These are phyloP conservation scores for Abramis brama DNA, from an alignment of 2,113 vertebrate species.

Conservation along the genomic window DNA sequence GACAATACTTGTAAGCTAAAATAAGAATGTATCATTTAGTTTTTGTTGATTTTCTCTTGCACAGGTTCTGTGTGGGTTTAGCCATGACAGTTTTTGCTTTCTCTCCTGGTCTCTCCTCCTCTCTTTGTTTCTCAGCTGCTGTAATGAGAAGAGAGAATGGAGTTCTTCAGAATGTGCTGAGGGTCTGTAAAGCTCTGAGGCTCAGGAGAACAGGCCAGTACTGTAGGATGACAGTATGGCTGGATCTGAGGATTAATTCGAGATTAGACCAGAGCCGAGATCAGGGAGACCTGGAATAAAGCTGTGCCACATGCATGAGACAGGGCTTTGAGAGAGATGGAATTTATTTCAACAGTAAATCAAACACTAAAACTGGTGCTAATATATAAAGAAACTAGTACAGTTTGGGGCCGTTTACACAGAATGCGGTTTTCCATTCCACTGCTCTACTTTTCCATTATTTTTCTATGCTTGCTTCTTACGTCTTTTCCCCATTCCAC, in stretches of 20 bases:
- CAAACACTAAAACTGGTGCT: not conserved
- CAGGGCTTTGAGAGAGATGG: constrained; percentile 11
- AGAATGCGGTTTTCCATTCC: no score
- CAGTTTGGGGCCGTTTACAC: no score
- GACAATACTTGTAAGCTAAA: not conserved
- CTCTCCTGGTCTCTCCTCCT: not conserved
- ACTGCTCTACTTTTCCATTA: no score
- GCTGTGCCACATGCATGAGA: constrained; percentile 27
- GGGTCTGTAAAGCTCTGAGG: constrained; percentile 28
- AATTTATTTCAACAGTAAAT: not conserved
- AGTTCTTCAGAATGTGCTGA: constrained; percentile 2
- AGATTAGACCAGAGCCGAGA: constrained; percentile 29
- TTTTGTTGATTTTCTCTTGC: not conserved
- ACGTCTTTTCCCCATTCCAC: no score
- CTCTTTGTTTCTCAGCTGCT: not conserved
- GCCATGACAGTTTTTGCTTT: constrained; percentile 2
- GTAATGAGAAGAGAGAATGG: constrained; percentile 28
- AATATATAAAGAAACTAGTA: not conserved
- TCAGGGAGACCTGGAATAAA: constrained; percentile 33
- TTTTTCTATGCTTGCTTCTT: no score
- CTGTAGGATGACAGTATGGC: constrained; percentile 21
- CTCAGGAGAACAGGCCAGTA: constrained; percentile 22
- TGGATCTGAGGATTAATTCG: constrained; percentile 44
- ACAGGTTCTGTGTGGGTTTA: not conserved
- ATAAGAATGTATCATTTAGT: not conserved